A percentile compares a stretch with the other conserved stretches of the same genome.
Conservation (phyloP, 2,888 invertebrate genomes). For the Crioceris asparagi region DNA sequence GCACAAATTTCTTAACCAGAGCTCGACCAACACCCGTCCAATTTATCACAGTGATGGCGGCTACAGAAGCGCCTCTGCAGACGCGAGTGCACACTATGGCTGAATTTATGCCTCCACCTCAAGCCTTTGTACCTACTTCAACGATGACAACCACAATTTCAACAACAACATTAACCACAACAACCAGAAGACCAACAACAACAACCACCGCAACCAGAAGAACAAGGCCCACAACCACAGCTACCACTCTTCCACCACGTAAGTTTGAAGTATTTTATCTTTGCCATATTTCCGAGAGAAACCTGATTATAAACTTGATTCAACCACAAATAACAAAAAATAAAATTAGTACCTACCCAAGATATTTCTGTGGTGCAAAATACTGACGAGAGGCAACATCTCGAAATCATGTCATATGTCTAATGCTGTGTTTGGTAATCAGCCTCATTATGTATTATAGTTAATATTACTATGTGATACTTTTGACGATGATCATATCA, state of each 20-base stretch:
- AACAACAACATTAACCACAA: conserved; percentile 35
- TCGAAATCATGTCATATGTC: no score
- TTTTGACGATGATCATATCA: no score
- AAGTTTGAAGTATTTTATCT: conserved; percentile 41
- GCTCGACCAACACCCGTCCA: conserved; percentile 22
- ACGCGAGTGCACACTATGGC: conserved; percentile 38
- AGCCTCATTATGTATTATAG: no score
- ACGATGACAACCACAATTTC: conserved; percentile 34
- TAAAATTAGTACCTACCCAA: no score
- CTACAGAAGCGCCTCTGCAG: conserved; percentile 33
- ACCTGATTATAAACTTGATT: no score
- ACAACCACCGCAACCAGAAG: conserved; percentile 14
- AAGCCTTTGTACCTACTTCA: conserved; percentile 34
- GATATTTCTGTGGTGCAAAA: no score
- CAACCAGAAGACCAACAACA: conserved; percentile 40
- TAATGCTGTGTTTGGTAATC: no score
- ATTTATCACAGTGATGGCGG: conserved; percentile 29
- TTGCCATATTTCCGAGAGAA: no score
- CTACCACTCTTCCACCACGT: conserved; percentile 22
- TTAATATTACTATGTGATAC: no score
- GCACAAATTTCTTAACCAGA: conserved; percentile 21
- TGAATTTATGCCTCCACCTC: conserved; percentile 39
- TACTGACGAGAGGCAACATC: no score
- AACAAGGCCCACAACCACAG: conserved; percentile 17
- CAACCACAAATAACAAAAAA: no score